Percentiles rank a stretch among this genome's conserved stretches.
Conservation (phyloP, 2,797 vertebrate species). For the Fundulus diaphanus region DNA sequence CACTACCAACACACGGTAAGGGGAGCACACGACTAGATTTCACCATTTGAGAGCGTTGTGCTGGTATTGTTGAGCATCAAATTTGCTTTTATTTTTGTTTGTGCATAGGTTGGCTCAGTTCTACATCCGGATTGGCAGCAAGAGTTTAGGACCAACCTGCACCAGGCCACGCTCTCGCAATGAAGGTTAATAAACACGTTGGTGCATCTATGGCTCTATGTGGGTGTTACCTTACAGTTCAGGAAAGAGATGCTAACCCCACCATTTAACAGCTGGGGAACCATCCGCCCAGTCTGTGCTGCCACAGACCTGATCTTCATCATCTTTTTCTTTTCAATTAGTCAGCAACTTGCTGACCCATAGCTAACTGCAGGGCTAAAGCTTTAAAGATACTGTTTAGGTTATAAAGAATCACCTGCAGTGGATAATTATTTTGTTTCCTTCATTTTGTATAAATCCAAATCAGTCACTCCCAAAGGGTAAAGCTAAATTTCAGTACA, state of each 20-base stretch:
- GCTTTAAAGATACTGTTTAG: too few species aligned
- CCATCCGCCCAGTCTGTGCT: neutral
- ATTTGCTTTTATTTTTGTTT: slow-evolving; percentile 12
- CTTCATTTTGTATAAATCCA: neutral
- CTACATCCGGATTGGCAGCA: slow-evolving; percentile 96
- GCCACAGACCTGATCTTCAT: neutral
- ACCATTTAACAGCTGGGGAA: neutral
- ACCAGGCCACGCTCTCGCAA: slow-evolving; percentile 91
- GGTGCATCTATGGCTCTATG: slow-evolving; percentile 49
- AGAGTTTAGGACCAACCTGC: slow-evolving; percentile 90
- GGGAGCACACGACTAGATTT: neutral
- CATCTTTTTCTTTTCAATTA: neutral
- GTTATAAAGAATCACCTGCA: neutral
- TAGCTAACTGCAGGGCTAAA: too few species aligned
- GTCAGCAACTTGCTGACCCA: neutral
- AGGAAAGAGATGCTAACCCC: neutral
- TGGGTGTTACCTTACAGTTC: slow-evolving; percentile 41
- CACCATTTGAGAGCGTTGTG: neutral
- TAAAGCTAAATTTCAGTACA: neutral
- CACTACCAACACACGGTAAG: slow-evolving; percentile 93
- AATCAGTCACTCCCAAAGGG: neutral
- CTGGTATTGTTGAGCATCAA: neutral
- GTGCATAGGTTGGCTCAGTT: slow-evolving; percentile 90
- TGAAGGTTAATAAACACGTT: too few species aligned
- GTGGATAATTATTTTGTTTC: neutral